Percentiles rank a stretch among this genome's conserved stretches.
These are phyloP conservation scores for Prionace glauca DNA, from an alignment of 2,797 vertebrate species.

Conservation along the genomic window DNA sequence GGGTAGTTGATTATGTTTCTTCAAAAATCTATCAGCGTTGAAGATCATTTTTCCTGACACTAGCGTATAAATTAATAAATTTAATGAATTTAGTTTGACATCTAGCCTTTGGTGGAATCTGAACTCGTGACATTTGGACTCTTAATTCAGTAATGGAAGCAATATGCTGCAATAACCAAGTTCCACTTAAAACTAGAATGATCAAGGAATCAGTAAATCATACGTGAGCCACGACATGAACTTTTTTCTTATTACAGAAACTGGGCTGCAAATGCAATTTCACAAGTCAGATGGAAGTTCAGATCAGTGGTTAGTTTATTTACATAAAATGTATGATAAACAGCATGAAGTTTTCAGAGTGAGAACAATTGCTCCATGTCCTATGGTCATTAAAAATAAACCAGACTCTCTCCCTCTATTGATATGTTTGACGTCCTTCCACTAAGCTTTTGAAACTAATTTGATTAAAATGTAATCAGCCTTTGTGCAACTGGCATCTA, in stretches of 20 bases:
- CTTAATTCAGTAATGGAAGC: not conserved
- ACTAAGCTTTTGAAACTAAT: not conserved
- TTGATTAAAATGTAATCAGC: not conserved
- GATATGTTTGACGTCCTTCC: not conserved
- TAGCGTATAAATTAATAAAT: not conserved
- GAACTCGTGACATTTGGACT: not conserved
- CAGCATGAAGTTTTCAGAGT: not conserved
- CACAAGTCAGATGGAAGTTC: not conserved
- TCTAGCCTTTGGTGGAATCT: not conserved
- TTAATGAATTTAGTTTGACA: conserved; percentile 14
- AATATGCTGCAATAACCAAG: not conserved
- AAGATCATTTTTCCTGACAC: not conserved
- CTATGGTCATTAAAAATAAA: not conserved
- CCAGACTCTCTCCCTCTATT: not conserved
- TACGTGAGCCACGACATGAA: not conserved
- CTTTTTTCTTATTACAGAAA: not conserved
- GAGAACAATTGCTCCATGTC: not conserved
- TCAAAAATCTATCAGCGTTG: not conserved
- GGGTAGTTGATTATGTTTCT: not conserved
- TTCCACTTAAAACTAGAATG: not conserved
- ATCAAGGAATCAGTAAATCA: not conserved
- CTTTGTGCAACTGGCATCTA: not conserved
- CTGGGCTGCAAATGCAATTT: not conserved
- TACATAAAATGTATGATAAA: not conserved
- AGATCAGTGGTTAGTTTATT: not conserved